A percentile compares a stretch with the other conserved stretches of the same genome.
phyloP scores from a whole-genome alignment of 2,888 invertebrate species.

The Trimorus sp. region DNA sequence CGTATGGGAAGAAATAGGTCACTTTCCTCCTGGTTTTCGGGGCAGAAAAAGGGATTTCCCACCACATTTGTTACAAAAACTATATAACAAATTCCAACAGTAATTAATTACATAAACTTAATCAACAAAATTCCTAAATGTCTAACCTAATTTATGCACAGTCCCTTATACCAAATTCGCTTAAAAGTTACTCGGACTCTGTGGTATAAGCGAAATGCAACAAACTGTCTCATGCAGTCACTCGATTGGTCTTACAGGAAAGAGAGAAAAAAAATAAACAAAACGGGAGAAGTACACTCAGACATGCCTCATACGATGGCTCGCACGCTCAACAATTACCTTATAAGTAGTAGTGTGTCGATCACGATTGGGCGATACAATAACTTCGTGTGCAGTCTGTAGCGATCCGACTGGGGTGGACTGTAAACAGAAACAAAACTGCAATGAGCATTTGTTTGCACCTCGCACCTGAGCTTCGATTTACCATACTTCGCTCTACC shows the following conservation, averaged over 20 bases:
- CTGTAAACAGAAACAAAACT: slow-evolving; percentile 83
- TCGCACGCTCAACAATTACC: slow-evolving; percentile 82
- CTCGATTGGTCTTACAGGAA: slow-evolving; percentile 30
- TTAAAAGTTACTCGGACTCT: slow-evolving; percentile 37
- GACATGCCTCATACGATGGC: slow-evolving; percentile 37
- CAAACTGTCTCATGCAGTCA: slow-evolving; percentile 62
- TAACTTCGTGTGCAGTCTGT: slow-evolving; percentile 95
- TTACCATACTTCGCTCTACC: slow-evolving; percentile 3
- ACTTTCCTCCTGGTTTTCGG: no score
- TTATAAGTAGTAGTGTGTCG: slow-evolving; percentile 91
- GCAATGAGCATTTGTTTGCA: slow-evolving; percentile 44
- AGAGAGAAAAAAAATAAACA: slow-evolving; percentile 20
- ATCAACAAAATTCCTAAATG: no score
- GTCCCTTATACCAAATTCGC: not conserved
- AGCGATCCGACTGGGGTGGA: slow-evolving; percentile 96
- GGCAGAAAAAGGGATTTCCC: no score
- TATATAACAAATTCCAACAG: no score
- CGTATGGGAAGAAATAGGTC: no score
- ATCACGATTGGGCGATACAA: slow-evolving; percentile 94
- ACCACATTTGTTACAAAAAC: no score
- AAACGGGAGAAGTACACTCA: slow-evolving; percentile 40
- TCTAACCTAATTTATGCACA: no score
- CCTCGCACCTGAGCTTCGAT: not conserved
- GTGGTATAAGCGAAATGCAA: slow-evolving; percentile 61
- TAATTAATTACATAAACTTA: no score